Evolutionary conservation across 2,113 vertebrate species (phyloP).

Genomic region (Ochotona curzoniae): DNA sequence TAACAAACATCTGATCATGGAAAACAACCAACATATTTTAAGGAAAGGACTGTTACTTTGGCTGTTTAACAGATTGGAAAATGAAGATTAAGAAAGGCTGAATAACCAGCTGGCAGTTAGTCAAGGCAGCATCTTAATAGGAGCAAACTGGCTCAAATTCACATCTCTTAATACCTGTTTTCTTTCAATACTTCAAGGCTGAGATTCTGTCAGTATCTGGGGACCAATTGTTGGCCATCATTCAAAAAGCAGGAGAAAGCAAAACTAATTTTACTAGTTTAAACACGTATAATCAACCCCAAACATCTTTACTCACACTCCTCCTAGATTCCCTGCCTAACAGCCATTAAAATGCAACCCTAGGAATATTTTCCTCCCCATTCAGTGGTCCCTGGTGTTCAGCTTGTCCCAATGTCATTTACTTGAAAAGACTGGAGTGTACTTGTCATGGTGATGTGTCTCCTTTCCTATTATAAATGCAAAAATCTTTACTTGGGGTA

Average conservation of each 20-base stretch:
- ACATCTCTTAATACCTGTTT: not conserved
- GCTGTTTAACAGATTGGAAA: not conserved
- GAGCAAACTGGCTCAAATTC: not conserved
- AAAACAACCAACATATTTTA: not conserved
- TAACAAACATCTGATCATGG: not conserved
- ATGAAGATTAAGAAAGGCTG: not conserved
- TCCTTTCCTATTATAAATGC: constrained; percentile 10
- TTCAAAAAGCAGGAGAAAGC: not conserved
- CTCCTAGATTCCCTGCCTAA: not conserved
- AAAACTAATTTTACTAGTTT: not conserved
- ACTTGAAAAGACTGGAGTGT: not conserved
- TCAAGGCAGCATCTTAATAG: not conserved
- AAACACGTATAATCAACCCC: not conserved
- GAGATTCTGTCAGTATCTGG: not conserved
- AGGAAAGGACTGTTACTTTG: not conserved
- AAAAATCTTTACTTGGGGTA: not conserved
- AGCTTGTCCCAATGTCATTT: not conserved
- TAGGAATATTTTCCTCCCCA: not conserved
- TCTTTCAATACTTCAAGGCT: not conserved
- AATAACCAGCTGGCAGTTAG: not conserved
- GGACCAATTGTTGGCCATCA: not conserved
- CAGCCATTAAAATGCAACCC: not conserved
- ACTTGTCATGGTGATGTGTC: not conserved
- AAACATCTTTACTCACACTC: not conserved
- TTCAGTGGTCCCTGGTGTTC: not conserved